Percentiles rank a stretch among this genome's conserved stretches.
These are phyloP conservation scores for Scaptomyza pallida DNA, from an alignment of 1,140 invertebrate genomes.

Conservation along the genomic window DNA sequence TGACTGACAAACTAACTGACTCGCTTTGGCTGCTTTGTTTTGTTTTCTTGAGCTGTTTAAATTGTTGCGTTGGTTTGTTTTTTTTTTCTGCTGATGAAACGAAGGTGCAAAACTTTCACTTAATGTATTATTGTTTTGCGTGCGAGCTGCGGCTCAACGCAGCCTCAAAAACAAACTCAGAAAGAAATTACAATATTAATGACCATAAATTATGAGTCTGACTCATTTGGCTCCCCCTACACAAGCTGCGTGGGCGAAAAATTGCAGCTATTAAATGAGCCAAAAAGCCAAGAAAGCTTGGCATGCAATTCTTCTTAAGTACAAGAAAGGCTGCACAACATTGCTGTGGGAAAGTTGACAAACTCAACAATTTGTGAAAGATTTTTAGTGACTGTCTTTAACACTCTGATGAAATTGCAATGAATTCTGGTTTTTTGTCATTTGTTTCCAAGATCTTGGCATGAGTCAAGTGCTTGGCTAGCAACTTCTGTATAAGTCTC, in stretches of 20 bases:
- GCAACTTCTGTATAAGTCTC: not conserved
- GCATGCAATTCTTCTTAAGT: constrained; percentile 38
- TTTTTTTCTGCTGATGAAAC: constrained; percentile 24
- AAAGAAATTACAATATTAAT: constrained; percentile 79
- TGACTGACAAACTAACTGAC: constrained; percentile 51
- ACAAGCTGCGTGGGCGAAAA: constrained; percentile 53
- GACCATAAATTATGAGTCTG: constrained; percentile 70
- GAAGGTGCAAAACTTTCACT: constrained; percentile 81
- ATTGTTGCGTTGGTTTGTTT: constrained; percentile 60
- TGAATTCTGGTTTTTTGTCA: not conserved
- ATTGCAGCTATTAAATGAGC: constrained; percentile 68
- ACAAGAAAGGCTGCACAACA: constrained; percentile 1
- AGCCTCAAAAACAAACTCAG: constrained; percentile 14
- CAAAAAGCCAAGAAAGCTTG: constrained; percentile 33
- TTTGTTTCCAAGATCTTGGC: not conserved
- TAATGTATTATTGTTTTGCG: constrained; percentile 77
- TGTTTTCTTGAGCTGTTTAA: constrained; percentile 59
- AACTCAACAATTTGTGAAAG: constrained; percentile 6
- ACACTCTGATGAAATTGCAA: not conserved
- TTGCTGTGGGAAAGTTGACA: constrained; percentile 12
- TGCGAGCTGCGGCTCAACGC: constrained; percentile 53
- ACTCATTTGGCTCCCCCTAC: constrained; percentile 22
- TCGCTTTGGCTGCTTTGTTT: constrained; percentile 43
- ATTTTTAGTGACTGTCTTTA: not conserved
- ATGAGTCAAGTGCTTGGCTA: not conserved